Evolutionary conservation across 2,113 vertebrate genomes (phyloP), one percentile per base, ranked within the genome.

Genomic region (Tachysurus fulvidraco): DNA sequence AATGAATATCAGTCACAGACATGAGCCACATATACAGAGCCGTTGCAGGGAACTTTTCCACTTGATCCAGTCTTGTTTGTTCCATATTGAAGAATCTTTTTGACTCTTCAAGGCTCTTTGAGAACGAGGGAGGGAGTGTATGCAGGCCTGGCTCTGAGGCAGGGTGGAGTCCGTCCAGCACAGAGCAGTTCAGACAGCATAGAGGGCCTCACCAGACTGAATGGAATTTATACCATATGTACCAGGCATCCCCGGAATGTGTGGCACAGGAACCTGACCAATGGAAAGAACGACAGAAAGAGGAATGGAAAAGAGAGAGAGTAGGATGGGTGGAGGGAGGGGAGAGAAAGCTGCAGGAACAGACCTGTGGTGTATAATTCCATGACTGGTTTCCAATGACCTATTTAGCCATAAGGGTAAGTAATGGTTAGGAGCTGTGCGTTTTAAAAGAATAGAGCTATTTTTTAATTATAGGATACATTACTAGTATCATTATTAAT

Each of bases 161-260:
- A 78, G 89, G 90, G 93, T 92, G 90, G 90, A 92, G 92, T 90
- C 91, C 65, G 71, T 81, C 71, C 69, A 85, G 83, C 77, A 62
- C 60, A 7, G 78, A 85, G 79, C 69, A 86, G 54, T 85, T 85
- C 94, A 92, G 96, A 96, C 95, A 92, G 94, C 90, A 91, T 94
- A 91, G 91, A 93, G 90, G 92, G 95, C 94, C 95, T 95, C 90
- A 86, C 93, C 96, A 96, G 96, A 96, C 96, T 89, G 93, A 92
- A 94, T 95, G 97, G 97, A 98, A 99, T 98, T 97, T 96, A 94
- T 95, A 97, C 96, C 97, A 98, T 97, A 97, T 98, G 98, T 96
- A 97, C 96, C 95, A 96, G 95, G 96, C 96, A 97, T 96, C 94
- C 93, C 89, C 94, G 95, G 97, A 98, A 99, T 98, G 97, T 94